Conservation (phyloP, 2,888 invertebrate species). For the Hypena proboscidalis region DNA sequence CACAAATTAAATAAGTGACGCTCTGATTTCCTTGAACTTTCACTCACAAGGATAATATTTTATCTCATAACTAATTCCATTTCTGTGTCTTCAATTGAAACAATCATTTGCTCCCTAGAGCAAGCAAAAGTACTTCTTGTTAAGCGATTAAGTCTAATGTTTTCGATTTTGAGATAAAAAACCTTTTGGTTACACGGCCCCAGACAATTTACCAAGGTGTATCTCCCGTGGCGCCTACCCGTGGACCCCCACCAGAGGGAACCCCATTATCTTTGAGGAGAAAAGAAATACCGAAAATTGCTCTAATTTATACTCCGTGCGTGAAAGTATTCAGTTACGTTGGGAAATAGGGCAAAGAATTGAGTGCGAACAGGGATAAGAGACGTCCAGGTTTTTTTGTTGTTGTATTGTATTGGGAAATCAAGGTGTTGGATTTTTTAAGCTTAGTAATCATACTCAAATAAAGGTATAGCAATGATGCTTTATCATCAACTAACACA, state of each 20-base stretch:
- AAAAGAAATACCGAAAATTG: constrained; percentile 72
- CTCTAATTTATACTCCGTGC: constrained; percentile 62
- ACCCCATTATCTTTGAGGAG: constrained; percentile 69
- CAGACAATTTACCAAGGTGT: constrained; percentile 37
- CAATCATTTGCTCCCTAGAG: constrained; percentile 25
- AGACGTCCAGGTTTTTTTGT: background rate
- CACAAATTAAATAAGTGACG: no score
- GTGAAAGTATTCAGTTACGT: constrained; percentile 36
- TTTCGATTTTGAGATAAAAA: constrained; percentile 50
- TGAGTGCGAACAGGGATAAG: constrained; percentile 1
- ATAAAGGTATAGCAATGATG: no score
- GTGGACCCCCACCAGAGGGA: constrained; percentile 68
- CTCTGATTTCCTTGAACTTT: no score
- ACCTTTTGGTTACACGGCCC: constrained; percentile 26
- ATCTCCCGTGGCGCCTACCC: constrained; percentile 65
- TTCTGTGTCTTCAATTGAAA: constrained; percentile 9
- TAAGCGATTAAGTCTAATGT: constrained; percentile 58
- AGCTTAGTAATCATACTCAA: no score
- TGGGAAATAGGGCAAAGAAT: constrained; percentile 6
- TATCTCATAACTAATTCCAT: constrained; percentile 4
- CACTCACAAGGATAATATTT: no score
- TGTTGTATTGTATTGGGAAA: background rate
- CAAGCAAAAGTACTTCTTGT: constrained; percentile 49
- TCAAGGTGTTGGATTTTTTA: no score
- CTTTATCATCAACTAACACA: no score